Conservation (phyloP, 2,797 vertebrate genomes). For the Sebastes iracundus region DNA sequence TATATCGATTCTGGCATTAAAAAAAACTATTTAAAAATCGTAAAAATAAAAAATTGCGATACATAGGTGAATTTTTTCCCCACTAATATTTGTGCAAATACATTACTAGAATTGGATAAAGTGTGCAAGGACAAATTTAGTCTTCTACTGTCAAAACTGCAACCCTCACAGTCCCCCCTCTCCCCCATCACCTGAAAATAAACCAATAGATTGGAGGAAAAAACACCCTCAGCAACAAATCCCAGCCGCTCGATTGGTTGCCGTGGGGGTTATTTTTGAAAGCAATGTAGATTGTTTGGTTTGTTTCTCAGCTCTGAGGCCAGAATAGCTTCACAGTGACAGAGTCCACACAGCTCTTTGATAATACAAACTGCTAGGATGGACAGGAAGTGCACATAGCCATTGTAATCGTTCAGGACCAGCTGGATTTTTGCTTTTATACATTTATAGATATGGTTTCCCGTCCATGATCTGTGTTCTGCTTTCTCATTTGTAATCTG, state of each 20-base stretch:
- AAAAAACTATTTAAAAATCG: rapidly evolving
- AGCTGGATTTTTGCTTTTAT: background rate
- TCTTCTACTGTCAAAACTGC: background rate
- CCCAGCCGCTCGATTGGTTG: slow-evolving; percentile 40
- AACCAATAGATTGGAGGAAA: slow-evolving; percentile 37
- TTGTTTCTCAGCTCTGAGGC: slow-evolving; percentile 20
- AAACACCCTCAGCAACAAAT: slow-evolving; percentile 40
- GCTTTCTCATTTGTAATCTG: slow-evolving; percentile 2
- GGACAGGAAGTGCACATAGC: background rate
- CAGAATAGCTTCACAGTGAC: background rate
- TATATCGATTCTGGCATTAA: too few relatives aligned
- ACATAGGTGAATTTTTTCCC: too few relatives aligned
- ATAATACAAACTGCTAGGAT: background rate
- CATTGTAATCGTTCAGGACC: background rate
- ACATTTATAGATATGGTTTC: background rate
- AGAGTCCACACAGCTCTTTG: background rate
- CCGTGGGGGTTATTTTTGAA: slow-evolving; percentile 37
- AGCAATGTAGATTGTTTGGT: slow-evolving; percentile 15
- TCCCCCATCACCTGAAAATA: slow-evolving; percentile 34
- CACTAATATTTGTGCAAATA: too few relatives aligned
- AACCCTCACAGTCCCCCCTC: background rate
- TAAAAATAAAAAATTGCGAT: rapidly evolving
- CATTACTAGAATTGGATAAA: background rate
- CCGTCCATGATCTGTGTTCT: background rate
- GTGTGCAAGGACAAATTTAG: background rate